phyloP scores from a whole-genome alignment of 2,113 vertebrate species.

The Willisornis vidua region DNA sequence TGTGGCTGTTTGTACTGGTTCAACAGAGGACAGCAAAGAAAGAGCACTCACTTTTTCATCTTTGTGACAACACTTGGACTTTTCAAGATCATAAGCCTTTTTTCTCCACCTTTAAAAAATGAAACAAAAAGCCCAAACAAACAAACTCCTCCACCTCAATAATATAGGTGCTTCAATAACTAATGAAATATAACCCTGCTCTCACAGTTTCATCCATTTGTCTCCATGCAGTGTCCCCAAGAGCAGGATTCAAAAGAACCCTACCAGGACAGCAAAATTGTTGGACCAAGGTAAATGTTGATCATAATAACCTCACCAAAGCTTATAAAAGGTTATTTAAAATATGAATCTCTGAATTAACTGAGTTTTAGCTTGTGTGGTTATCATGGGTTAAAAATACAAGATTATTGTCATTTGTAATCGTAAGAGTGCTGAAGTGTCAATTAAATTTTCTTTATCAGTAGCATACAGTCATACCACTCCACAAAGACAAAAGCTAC shows the following conservation, averaged over 20 bases:
- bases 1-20: neutral
- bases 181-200: conserved; percentile 1
- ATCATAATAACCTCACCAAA: conserved; percentile 21
- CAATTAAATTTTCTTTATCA: conserved; percentile 18
- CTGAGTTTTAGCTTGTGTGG: neutral
- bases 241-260: neutral
- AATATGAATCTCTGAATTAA: neutral
- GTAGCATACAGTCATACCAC: neutral
- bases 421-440: neutral
- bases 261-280: neutral
- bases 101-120: neutral
- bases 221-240: neutral
- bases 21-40: conserved; percentile 8
- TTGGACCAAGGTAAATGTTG: neutral
- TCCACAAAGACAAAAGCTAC: neutral
- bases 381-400: neutral
- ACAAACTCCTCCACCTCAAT: neutral
- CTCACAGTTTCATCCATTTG: neutral
- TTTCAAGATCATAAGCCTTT: conserved; percentile 36
- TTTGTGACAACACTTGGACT: conserved; percentile 2
- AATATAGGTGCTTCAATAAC: neutral
- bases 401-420: neutral
- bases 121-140: too few relatives aligned
- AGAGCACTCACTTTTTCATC: neutral
- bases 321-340: conserved; percentile 37